Evolutionary conservation across 2,888 invertebrate genomes (phyloP).

Genomic region (Polia nebulosa): DNA sequence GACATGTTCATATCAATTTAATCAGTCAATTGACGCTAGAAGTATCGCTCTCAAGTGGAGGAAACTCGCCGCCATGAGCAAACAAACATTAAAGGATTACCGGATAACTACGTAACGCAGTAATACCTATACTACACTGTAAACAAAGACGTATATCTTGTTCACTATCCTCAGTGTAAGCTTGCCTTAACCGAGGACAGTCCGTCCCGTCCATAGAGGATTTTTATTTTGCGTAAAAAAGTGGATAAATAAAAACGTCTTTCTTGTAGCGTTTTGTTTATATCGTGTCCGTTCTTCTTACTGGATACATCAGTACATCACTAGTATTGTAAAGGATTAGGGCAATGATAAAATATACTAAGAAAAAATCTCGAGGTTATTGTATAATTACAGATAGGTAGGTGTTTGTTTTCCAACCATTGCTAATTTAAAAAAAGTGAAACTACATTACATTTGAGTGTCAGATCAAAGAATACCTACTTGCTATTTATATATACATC

Average conservation of each 20-base stretch:
- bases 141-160: slow-evolving; percentile 72
- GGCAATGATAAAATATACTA: slow-evolving; percentile 84
- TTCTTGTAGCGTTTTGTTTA: slow-evolving; percentile 68
- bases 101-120: slow-evolving; percentile 66
- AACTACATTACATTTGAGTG: neutral
- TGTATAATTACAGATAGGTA: slow-evolving; percentile 77
- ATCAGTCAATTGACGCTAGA: slow-evolving; percentile 72
- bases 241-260: slow-evolving; percentile 60
- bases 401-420: slow-evolving; percentile 52
- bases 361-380: slow-evolving; percentile 76
- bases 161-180: slow-evolving; percentile 66
- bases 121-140: slow-evolving; percentile 53
- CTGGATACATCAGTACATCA: slow-evolving; percentile 69
- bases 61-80: slow-evolving; percentile 65
- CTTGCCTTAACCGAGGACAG: slow-evolving; percentile 60
- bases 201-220: slow-evolving; percentile 59
- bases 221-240: slow-evolving; percentile 50
- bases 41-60: slow-evolving; percentile 71
- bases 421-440: slow-evolving; percentile 1
- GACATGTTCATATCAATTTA: slow-evolving; percentile 60
- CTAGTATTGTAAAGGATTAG: slow-evolving; percentile 76
- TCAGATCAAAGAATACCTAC: neutral
- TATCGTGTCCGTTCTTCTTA: slow-evolving; percentile 15
- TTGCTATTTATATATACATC: too few relatives aligned
- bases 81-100: slow-evolving; percentile 80